Evolutionary conservation across 2,888 invertebrate species (phyloP), one percentile per base, ranked within the genome.

Genomic region (Conops quadrifasciatus): DNA sequence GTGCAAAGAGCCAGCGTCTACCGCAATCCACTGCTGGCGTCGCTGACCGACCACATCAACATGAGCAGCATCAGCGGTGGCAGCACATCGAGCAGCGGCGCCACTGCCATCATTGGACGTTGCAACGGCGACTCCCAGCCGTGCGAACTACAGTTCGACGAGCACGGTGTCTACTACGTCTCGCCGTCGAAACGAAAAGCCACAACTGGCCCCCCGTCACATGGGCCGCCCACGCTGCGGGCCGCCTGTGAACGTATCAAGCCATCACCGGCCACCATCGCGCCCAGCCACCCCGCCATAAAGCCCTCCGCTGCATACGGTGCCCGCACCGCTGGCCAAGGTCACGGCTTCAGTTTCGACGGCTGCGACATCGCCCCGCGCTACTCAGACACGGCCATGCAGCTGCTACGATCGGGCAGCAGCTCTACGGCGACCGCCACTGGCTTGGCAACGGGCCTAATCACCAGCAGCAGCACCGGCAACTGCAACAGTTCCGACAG

Each of bases 141-240:
- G 5, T 70, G 71, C 30, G 83, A 82, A 65, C 78, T 83, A 69
- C 76, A 77, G 51, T 80, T 79, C 70, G 84, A 85, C 69, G 85
- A 85, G 49, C 83, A 83, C 53, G 85, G 85, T 60, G 82, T 85
- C 70, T 85, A 83, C 75, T 85, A 83, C 74, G 81, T 85, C 0
- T 85, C 85, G 16, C 86, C 85, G 3, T 81, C 86, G 28, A 85
- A 86, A 65, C 82, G 84, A 77, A 83, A 83, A 81, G 51, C 67
- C 47, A 45, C 65, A 19, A 21, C 53, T n/a, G 51, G 58, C 51
- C 71, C 71, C 19, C 11, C 77, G 74, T 67, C 74, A 73, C 43
- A 75, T 73, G 71, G 72, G 73, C 71, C 74, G 73, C 24, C 71
- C 13, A 19, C 30, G 47, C 15, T 75, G n/a, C 72, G 75, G 36